Conservation (phyloP, 2,113 vertebrate genomes). For the Perca fluviatilis region DNA sequence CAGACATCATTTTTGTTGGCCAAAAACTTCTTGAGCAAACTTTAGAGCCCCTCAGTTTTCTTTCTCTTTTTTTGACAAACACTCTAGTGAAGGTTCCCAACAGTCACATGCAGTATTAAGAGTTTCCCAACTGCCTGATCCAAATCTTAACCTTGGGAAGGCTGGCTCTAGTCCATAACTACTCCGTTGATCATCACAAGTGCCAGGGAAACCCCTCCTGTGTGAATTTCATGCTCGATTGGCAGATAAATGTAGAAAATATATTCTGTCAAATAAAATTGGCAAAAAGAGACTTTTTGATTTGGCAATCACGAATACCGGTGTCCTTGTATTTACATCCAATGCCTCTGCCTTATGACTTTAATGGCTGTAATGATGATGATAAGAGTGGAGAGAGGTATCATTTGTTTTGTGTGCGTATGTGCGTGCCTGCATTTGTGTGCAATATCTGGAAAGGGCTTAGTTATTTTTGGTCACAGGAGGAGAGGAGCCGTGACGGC, state of each 20-base stretch:
- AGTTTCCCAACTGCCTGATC: conserved; percentile 47
- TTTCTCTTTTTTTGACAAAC: conserved; percentile 54
- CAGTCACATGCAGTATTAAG: conserved; percentile 50
- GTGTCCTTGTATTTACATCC: conserved; percentile 2
- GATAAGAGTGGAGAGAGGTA: conserved; percentile 31
- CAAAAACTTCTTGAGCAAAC: conserved; percentile 36
- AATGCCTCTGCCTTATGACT: neutral
- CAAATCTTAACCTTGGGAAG: conserved; percentile 63
- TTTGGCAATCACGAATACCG: neutral
- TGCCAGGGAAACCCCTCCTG: conserved; percentile 41
- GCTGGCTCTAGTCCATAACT: conserved; percentile 57
- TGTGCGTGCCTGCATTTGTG: conserved; percentile 48
- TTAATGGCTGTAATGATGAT: conserved; percentile 15
- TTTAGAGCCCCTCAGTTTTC: conserved; percentile 18
- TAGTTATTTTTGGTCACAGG: conserved; percentile 80
- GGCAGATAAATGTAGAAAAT: conserved; percentile 26
- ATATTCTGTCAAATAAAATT: conserved; percentile 12
- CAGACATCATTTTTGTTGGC: conserved; percentile 75
- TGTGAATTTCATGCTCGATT: conserved; percentile 28
- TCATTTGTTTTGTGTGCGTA: conserved; percentile 25
- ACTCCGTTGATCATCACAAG: conserved; percentile 48
- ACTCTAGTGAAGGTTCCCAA: conserved; percentile 66
- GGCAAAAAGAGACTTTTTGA: conserved; percentile 8
- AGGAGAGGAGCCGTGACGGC: conserved; percentile 80
- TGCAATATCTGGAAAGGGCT: conserved; percentile 68